Evolutionary conservation across 2,113 vertebrate genomes (phyloP), one percentile per base, ranked within the genome.

Genomic region (Cariama cristata): DNA sequence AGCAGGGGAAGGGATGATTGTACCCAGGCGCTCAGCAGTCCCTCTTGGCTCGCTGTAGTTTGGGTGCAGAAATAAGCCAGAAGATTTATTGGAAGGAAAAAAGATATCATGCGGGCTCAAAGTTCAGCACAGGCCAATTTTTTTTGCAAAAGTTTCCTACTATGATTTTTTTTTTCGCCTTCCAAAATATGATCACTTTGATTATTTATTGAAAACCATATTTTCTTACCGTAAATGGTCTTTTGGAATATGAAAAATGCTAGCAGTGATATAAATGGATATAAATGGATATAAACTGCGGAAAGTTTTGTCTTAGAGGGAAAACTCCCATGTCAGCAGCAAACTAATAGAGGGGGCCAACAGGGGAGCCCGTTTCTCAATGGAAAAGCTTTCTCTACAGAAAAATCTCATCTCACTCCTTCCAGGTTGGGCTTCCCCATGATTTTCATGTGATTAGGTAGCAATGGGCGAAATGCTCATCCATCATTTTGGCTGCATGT

Each of bases 101-200:
- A 91, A 93, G 62, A 91, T 94, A 84, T 72, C 79, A 74, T 0
- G 4, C 62, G 93, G 89, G 55, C 71, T 96, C 28, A 21, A 58
- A 62, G n/a, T 52, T 93, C 71, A 95, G 68, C 62, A 76, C 1
- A 9, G 22, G 55, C 87, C 73, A 67, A 33, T 26, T 20, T 66
- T 75, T 88, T 87, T 33, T 20, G 12, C 35, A 47, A 11, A 91
- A 87, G 15, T 92, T 95, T 96, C 87, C 86, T 91, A 75, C 58
- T 93, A 79, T 1, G 27, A 77, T 28, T 85, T 93, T 88, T 69
- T 44, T 88, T 60, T 9, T 2, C 40, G 50, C 33, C 17, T 77
- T 85, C 63, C 85, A 87, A 90, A 94, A 93, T 88, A 90, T 62
- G 63, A 96, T 97, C 75, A 69, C 79, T 95, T 97, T 90, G 90